phyloP scores from a whole-genome alignment of 2,113 vertebrate genomes.

The Ictalurus punctatus region DNA sequence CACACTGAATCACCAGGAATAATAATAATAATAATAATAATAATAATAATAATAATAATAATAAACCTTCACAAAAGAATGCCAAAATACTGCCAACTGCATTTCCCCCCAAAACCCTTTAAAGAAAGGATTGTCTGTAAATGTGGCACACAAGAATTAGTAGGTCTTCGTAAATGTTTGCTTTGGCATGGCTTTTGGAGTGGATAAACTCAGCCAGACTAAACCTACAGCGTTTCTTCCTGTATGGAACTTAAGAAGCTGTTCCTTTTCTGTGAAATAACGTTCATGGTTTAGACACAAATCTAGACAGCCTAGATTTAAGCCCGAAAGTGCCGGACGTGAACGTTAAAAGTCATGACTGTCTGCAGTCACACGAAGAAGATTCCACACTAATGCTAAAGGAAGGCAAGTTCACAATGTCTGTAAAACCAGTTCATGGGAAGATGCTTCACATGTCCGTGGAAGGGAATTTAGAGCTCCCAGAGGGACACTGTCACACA shows the following conservation, averaged over 20 bases:
- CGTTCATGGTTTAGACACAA: neutral
- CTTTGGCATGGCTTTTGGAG: neutral
- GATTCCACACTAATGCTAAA: neutral
- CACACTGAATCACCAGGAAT: slow-evolving; percentile 15
- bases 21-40: neutral
- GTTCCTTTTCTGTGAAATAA: slow-evolving; percentile 10
- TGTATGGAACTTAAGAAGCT: neutral
- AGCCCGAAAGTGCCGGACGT: neutral
- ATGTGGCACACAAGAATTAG: neutral
- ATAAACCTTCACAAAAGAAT: neutral
- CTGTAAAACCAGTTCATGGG: neutral
- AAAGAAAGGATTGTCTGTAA: neutral
- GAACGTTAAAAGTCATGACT: neutral
- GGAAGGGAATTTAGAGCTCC: neutral
- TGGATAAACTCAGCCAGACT: neutral
- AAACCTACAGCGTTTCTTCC: neutral
- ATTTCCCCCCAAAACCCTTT: neutral
- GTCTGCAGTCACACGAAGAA: neutral
- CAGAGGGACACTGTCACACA: neutral
- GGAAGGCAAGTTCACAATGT: neutral
- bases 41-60: slow-evolving; percentile 39
- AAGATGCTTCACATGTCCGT: neutral
- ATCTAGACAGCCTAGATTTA: neutral
- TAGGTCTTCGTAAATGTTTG: neutral
- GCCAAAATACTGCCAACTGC: neutral